phyloP scores from a whole-genome alignment of 2,797 vertebrate species.

The Phrynocephalus guinanensis region DNA sequence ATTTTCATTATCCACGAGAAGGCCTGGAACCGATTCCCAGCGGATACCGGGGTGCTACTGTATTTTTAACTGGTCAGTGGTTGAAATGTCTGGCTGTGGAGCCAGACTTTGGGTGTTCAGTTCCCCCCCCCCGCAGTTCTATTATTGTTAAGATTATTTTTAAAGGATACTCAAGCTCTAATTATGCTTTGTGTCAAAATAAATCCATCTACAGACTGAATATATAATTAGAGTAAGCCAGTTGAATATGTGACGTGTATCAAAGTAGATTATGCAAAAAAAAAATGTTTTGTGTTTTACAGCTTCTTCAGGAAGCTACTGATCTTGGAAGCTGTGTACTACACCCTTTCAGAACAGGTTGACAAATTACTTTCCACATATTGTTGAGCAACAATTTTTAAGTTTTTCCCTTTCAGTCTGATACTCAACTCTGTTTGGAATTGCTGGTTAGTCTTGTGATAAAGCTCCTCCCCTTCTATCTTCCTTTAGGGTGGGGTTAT shows the following conservation, averaged over 20 bases:
- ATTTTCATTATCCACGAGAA: too few relatives aligned
- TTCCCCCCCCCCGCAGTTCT: too few relatives aligned
- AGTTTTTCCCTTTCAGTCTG: slow-evolving; percentile 31
- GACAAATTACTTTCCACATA: slow-evolving; percentile 71
- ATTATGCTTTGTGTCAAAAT: background rate
- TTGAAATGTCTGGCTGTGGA: background rate
- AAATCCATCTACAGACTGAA: slow-evolving; percentile 33
- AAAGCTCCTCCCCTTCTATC: background rate
- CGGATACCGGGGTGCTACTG: too few relatives aligned
- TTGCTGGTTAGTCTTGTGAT: background rate
- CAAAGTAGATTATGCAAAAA: slow-evolving; percentile 64
- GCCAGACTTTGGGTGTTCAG: too few relatives aligned
- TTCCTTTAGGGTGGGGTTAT: background rate
- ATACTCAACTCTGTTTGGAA: slow-evolving; percentile 8
- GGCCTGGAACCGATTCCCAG: too few relatives aligned
- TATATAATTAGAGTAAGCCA: slow-evolving; percentile 48
- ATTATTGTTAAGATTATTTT: too few relatives aligned
- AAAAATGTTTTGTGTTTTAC: slow-evolving; percentile 71
- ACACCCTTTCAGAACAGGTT: slow-evolving; percentile 71
- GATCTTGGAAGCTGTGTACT: slow-evolving; percentile 71
- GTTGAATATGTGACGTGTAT: slow-evolving; percentile 49
- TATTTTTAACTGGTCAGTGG: background rate
- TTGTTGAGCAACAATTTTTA: slow-evolving; percentile 55
- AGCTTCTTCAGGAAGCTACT: slow-evolving; percentile 71
- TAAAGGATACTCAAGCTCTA: background rate